phyloP scores from a whole-genome alignment of 1,140 invertebrate genomes.

The Xylocopa sonorina region DNA sequence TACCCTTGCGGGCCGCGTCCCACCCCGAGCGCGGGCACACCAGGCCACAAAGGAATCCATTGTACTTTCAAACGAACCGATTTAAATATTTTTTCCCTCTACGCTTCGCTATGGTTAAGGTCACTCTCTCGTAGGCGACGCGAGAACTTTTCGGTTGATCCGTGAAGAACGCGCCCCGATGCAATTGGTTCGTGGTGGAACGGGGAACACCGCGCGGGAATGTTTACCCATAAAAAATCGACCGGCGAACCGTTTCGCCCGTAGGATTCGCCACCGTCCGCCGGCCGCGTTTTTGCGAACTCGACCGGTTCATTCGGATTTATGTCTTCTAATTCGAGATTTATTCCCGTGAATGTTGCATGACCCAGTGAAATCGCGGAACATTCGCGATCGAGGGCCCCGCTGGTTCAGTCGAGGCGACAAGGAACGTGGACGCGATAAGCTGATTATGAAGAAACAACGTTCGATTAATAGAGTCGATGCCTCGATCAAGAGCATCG shows the following conservation, averaged over 20 bases:
- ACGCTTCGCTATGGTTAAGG: slow-evolving; percentile 34
- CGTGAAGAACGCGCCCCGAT: slow-evolving; percentile 13
- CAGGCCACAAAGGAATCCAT: slow-evolving; percentile 52
- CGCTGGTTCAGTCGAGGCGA: no score
- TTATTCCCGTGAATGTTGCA: slow-evolving; percentile 10
- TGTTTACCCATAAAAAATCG: slow-evolving; percentile 11
- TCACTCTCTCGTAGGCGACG: slow-evolving; percentile 12
- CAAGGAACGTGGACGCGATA: no score
- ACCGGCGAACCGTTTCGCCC: background rate
- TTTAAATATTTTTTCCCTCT: slow-evolving; percentile 55
- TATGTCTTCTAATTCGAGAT: slow-evolving; percentile 28
- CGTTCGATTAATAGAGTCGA: no score
- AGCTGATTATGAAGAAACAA: no score
- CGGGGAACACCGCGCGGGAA: background rate
- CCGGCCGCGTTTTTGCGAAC: background rate
- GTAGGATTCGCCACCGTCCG: background rate
- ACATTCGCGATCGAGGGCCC: background rate
- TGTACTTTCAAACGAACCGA: slow-evolving; percentile 45
- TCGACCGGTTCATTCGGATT: background rate
- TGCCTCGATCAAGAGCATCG: no score
- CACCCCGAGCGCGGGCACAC: background rate
- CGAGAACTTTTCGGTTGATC: slow-evolving; percentile 12
- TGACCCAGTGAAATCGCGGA: slow-evolving; percentile 14
- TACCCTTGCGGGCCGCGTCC: background rate
- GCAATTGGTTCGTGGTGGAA: slow-evolving; percentile 18